Conservation (phyloP, 2,113 vertebrate genomes). For the Oriolus oriolus region DNA sequence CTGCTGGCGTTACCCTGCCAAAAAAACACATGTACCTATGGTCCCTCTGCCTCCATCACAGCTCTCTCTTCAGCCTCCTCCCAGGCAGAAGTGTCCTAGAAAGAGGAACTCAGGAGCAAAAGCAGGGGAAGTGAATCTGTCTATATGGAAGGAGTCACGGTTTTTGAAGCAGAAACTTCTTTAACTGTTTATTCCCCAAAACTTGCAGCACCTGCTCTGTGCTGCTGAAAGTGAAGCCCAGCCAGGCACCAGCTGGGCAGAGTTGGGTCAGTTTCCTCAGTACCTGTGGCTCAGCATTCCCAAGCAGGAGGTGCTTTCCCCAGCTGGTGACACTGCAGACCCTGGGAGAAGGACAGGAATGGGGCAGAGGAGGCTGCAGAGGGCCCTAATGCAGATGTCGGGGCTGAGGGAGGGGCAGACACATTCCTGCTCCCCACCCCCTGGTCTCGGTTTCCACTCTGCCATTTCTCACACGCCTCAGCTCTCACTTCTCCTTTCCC, state of each 20-base stretch:
- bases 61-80: not conserved
- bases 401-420: not conserved
- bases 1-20: not conserved
- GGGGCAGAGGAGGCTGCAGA: not conserved
- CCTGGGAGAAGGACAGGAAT: not conserved
- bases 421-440: not conserved
- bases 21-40: fast-evolving
- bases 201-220: not conserved
- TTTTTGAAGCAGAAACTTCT: not conserved
- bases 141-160: not conserved
- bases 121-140: not conserved
- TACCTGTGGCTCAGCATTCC: not conserved
- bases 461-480: not conserved
- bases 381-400: not conserved
- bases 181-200: not conserved
- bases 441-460: not conserved
- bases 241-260: not conserved
- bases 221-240: fast-evolving
- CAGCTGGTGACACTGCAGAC: too few relatives aligned
- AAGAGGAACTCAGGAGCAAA: slow-evolving; percentile 13
- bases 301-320: not conserved
- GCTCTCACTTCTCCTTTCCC: slow-evolving; percentile 34
- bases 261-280: not conserved
- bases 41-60: not conserved
- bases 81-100: not conserved